Percentiles rank a stretch among this genome's conserved stretches.
Evolutionary conservation across 2,888 invertebrate species (phyloP).

Genomic region (Tetragnatha montana): DNA sequence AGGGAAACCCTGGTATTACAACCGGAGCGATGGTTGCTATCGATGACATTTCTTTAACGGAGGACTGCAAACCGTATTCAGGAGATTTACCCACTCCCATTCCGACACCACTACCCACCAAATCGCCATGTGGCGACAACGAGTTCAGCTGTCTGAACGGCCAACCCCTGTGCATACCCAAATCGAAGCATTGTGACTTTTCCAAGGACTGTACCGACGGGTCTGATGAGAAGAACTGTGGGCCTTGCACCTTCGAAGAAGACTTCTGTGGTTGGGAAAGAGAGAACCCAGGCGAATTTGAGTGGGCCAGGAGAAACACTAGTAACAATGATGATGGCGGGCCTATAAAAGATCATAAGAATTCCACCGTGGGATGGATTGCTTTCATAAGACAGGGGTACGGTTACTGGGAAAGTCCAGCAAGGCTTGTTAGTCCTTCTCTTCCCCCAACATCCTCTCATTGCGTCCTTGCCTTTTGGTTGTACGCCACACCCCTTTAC

Average conservation of each 20-base stretch:
- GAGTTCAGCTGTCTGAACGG: constrained; percentile 60
- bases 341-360: constrained; percentile 50
- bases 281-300: constrained; percentile 29
- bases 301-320: constrained; percentile 45
- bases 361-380: constrained; percentile 66
- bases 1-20: constrained; percentile 54
- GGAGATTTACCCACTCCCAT: constrained; percentile 46
- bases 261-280: constrained; percentile 71
- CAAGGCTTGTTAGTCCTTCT: constrained; percentile 48
- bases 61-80: constrained; percentile 58
- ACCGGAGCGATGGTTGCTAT: constrained; percentile 55
- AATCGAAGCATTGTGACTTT: constrained; percentile 68
- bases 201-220: constrained; percentile 65
- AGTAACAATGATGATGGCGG: constrained; percentile 12
- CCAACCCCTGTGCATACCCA: constrained; percentile 55
- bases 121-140: constrained; percentile 36
- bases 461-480: constrained; percentile 68
- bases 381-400: constrained; percentile 42
- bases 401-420: constrained; percentile 11
- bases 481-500: constrained; percentile 11
- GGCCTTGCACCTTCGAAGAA: constrained; percentile 68
- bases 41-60: constrained; percentile 70
- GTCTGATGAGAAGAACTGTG: constrained; percentile 70
- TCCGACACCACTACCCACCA: constrained; percentile 59
- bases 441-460: constrained; percentile 66